These are phyloP conservation scores for Spisula subtruncata DNA, from an alignment of 2,888 invertebrate species.

Conservation along the genomic window DNA sequence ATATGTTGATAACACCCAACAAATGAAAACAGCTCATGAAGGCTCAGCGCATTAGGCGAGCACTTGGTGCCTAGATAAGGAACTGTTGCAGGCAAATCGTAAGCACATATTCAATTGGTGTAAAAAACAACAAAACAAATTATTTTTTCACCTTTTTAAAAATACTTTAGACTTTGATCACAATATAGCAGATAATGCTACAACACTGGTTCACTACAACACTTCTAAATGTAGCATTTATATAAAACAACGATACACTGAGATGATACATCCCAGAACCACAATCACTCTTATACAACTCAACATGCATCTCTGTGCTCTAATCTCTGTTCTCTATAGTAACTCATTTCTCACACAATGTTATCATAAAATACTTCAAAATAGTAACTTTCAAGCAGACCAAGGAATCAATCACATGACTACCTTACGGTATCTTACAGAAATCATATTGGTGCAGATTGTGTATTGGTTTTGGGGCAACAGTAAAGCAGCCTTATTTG, in stretches of 20 bases:
- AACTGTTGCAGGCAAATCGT: too few relatives aligned
- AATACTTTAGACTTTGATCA: slow-evolving; percentile 61
- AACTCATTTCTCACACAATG: neutral
- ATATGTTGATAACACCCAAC: too few relatives aligned
- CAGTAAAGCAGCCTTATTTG: too few relatives aligned
- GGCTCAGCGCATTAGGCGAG: too few relatives aligned
- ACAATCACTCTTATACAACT: neutral
- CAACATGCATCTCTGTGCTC: neutral
- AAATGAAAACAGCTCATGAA: too few relatives aligned
- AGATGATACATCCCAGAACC: slow-evolving; percentile 5
- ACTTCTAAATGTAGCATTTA: slow-evolving; percentile 28
- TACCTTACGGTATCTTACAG: too few relatives aligned
- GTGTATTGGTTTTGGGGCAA: too few relatives aligned
- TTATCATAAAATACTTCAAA: neutral
- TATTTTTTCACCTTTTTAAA: slow-evolving; percentile 57
- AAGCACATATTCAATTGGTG: neutral
- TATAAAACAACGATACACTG: neutral
- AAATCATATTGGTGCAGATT: too few relatives aligned
- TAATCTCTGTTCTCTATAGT: neutral
- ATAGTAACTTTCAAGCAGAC: neutral
- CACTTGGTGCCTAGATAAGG: too few relatives aligned
- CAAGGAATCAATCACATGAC: too few relatives aligned
- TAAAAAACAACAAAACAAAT: slow-evolving; percentile 12
- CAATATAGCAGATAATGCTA: slow-evolving; percentile 64
- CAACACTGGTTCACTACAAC: slow-evolving; percentile 48